These are phyloP conservation scores for Malacosoma neustria DNA, from an alignment of 2,888 invertebrate genomes.

Conservation along the genomic window DNA sequence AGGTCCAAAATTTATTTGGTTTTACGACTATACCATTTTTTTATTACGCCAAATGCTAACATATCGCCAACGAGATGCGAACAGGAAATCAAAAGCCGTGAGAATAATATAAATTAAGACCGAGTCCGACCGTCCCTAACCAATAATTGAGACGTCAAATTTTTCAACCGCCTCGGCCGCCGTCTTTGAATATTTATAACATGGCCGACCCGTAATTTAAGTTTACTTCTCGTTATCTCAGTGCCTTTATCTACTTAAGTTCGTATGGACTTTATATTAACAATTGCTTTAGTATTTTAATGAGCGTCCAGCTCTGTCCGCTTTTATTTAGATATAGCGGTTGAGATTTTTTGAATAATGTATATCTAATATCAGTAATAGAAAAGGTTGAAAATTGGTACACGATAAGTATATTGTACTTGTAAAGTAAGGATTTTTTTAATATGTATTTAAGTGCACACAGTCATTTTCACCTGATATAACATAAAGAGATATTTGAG, in stretches of 20 bases:
- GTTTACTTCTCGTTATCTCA: constrained; percentile 61
- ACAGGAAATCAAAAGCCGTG: constrained; percentile 66
- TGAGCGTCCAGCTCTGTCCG: too few relatives aligned
- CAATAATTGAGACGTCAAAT: constrained; percentile 73
- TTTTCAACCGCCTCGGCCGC: constrained; percentile 39
- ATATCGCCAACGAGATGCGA: constrained; percentile 28
- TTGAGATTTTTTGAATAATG: too few relatives aligned
- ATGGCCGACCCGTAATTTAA: constrained; percentile 59
- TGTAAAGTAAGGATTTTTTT: too few relatives aligned
- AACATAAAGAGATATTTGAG: too few relatives aligned
- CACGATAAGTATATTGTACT: too few relatives aligned
- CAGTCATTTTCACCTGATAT: too few relatives aligned
- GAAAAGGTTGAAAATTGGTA: too few relatives aligned
- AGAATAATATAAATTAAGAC: constrained; percentile 67
- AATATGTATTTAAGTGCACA: too few relatives aligned
- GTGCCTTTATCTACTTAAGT: constrained; percentile 45
- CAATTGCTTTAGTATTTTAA: not conserved
- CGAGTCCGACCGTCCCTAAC: constrained; percentile 16
- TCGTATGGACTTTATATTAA: constrained; percentile 20
- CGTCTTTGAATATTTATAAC: constrained; percentile 67
- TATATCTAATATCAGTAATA: too few relatives aligned
- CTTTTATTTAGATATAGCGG: constrained; percentile 16
- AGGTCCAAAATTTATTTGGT: not conserved
- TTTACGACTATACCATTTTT: constrained; percentile 2
- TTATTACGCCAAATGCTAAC: constrained; percentile 17